phyloP scores from a whole-genome alignment of 2,797 vertebrate species.

The Mus caroli region DNA sequence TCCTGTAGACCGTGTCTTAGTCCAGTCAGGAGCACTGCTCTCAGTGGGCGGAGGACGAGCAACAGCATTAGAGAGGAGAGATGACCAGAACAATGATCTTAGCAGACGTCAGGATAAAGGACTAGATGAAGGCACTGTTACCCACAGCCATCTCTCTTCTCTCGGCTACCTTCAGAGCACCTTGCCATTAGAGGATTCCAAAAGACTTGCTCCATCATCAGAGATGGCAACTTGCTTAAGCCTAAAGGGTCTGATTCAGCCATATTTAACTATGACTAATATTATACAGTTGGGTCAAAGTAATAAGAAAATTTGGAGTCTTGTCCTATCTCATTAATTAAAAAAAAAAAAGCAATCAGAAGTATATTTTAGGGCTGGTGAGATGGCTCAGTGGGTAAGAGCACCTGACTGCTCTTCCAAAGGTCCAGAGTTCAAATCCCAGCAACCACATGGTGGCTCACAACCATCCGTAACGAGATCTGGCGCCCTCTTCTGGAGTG shows the following conservation, averaged over 20 bases:
- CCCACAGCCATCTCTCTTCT: not conserved
- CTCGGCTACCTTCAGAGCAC: not conserved
- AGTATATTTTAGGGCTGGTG: slow-evolving; percentile 22
- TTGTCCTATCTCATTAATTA: slow-evolving; percentile 30
- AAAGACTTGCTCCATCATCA: slow-evolving; percentile 4
- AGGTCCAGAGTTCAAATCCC: too few species aligned
- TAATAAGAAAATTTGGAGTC: slow-evolving; percentile 48
- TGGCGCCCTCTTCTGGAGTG: too few species aligned
- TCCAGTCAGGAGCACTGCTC: not conserved
- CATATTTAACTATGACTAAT: slow-evolving; percentile 24
- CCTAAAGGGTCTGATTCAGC: slow-evolving; percentile 39
- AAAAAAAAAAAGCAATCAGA: slow-evolving; percentile 19
- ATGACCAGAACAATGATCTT: slow-evolving; percentile 2
- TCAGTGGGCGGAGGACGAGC: slow-evolving; percentile 23
- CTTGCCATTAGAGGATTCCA: slow-evolving; percentile 28
- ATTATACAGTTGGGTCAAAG: slow-evolving; percentile 1
- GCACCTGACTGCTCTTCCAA: too few species aligned
- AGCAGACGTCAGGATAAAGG: not conserved
- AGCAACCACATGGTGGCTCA: too few species aligned
- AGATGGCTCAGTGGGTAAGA: too few species aligned
- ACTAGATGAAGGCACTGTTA: not conserved
- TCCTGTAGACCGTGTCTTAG: slow-evolving; percentile 2
- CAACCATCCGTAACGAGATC: too few species aligned
- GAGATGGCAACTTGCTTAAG: slow-evolving; percentile 39
- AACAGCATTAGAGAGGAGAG: not conserved